Base-by-base conservation (phyloP, 2,113 vertebrate genomes). In the Trematocara unimaculatum region DNA sequence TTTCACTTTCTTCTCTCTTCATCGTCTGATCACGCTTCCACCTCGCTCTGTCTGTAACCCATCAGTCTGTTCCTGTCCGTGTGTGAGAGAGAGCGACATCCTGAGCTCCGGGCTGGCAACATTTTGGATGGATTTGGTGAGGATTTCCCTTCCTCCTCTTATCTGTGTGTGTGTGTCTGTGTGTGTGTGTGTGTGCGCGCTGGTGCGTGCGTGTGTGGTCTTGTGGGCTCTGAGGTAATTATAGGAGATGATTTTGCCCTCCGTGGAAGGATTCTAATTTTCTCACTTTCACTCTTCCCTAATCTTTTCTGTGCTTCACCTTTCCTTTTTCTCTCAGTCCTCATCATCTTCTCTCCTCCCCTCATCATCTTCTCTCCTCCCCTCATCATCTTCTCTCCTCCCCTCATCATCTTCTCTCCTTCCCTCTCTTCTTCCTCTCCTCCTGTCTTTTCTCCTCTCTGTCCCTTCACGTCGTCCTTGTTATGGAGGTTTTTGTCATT, bases 161-260 rank as follows among this genome's bases (percentile, higher is more conserved):
- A 33, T 42, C 17, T 42, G 3, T 70, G n/a, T 8, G 35, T 67
- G 62, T 14, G 3, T 62, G 87, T 84, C 82, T 85, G 42, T 20
- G 9, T 51, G 42, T 47, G 45, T 23, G 55, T 58, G 3, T 40
- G 18, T 20, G n/a, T 40, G 35, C 14, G 62, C 1, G 12, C 5
- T 20, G 5, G 35, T 23, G 62, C 2, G 4, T 14, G 64, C 2
- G 13, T 62, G 86, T 83, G 85, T 85, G 64, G 81, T 92, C 86
- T 82, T 89, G 79, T 74, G 77, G 23, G 87, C 74, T 89, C 84
- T 79, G 85, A 81, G 83, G 89, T 91, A 95, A 94, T 93, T 91
- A 89, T 86, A 87, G 87, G 89, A 87, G 60, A 94, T 95, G 74
- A 94, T 95, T 89, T 94, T 88, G 79, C 84, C 74, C 82, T 92